Percentiles rank a stretch among this genome's conserved stretches.
phyloP scores from a whole-genome alignment of 37 sponge, comb jelly and placozoan genomes.

The Bolinopsis microptera region DNA sequence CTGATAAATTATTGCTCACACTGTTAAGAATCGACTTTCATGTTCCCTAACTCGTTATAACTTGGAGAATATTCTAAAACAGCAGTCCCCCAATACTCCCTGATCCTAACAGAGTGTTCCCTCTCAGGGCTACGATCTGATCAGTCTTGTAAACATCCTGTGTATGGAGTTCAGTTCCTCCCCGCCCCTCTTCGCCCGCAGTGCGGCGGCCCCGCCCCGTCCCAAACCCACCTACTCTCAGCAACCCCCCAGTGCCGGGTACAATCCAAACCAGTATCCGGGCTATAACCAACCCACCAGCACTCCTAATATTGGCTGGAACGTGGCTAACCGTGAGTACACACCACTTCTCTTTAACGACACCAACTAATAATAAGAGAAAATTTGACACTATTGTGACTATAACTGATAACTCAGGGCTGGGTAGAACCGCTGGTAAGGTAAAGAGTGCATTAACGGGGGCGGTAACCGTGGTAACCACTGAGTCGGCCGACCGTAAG shows the following conservation, averaged over 20 bases:
- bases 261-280: neutral
- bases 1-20: neutral
- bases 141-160: constrained; percentile 83
- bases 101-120: too few relatives aligned
- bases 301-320: constrained; percentile 54
- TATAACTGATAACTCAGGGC: neutral
- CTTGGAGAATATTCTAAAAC: too few relatives aligned
- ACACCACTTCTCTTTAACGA: neutral
- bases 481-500: too few relatives aligned
- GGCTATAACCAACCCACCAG: neutral
- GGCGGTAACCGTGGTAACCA: neutral
- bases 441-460: neutral
- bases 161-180: constrained; percentile 80
- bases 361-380: neutral
- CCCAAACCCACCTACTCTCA: constrained; percentile 39
- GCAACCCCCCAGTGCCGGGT: neutral
- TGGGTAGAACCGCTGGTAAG: neutral
- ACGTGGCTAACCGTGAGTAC: constrained; percentile 50
- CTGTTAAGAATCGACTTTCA: neutral
- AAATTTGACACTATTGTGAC: neutral
- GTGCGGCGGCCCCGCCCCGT: constrained; percentile 29
- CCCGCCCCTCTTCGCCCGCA: constrained; percentile 83
- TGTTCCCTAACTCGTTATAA: neutral
- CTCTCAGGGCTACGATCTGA: constrained; percentile 76
- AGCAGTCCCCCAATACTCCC: too few relatives aligned